phyloP scores from a whole-genome alignment of 1,140 invertebrate species.

The Drosophila leontia region DNA sequence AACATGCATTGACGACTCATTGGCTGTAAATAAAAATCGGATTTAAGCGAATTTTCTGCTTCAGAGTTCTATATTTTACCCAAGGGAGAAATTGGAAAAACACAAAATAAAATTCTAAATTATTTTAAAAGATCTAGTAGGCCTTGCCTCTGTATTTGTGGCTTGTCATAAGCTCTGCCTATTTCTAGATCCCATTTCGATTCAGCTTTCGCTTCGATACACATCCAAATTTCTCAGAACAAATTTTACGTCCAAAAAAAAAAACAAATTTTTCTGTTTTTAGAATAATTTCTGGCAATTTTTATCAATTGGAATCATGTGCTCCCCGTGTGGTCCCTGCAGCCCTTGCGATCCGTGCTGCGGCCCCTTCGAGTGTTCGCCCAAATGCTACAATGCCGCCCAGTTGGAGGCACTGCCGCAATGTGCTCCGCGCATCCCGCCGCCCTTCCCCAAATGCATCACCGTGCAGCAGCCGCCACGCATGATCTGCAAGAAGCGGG shows the following conservation, averaged over 20 bases:
- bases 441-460: conserved; percentile 75
- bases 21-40: conserved; percentile 36
- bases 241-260: conserved; percentile 35
- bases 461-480: conserved; percentile 79
- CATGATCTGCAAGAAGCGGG: conserved; percentile 77
- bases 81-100: background rate
- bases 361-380: conserved; percentile 77
- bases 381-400: conserved; percentile 75
- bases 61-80: background rate
- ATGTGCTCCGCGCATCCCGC: conserved; percentile 76
- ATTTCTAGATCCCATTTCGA: conserved; percentile 13
- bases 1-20: conserved; percentile 34
- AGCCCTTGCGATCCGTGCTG: conserved; percentile 79
- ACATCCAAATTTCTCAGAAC: conserved; percentile 54
- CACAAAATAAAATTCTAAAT: too few relatives aligned
- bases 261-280: conserved; percentile 9
- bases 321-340: conserved; percentile 74
- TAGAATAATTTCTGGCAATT: background rate
- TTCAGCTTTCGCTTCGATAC: conserved; percentile 55
- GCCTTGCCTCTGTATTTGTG: background rate
- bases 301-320: conserved; percentile 32
- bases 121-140: background rate
- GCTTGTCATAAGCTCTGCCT: background rate
- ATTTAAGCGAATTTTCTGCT: conserved; percentile 4
- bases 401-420: conserved; percentile 76